A percentile compares a stretch with the other conserved stretches of the same genome.
phyloP scores from a whole-genome alignment of 2,888 invertebrate species.

The Drosophila mimica region DNA sequence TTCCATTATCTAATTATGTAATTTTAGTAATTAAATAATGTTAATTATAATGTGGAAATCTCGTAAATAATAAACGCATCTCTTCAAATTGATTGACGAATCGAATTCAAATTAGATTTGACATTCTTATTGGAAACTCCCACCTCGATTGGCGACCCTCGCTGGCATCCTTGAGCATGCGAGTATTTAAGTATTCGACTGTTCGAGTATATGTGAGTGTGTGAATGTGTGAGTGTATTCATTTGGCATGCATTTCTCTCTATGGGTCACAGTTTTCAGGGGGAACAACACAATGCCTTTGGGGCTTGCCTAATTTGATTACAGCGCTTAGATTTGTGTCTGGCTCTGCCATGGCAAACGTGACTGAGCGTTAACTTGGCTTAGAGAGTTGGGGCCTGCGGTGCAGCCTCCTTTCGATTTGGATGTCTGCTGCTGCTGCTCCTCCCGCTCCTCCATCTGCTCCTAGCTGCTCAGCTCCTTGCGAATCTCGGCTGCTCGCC shows the following conservation, averaged over 20 bases:
- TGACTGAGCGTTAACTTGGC: constrained; percentile 57
- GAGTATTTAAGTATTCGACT: neutral
- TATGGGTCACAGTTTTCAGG: constrained; percentile 44
- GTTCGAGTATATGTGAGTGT: neutral
- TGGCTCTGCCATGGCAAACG: constrained; percentile 58
- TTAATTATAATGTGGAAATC: neutral
- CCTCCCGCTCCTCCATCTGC: neutral
- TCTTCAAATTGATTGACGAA: neutral
- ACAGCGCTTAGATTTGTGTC: constrained; percentile 74
- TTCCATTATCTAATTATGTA: too few species aligned
- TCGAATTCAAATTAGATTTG: neutral
- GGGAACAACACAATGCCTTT: constrained; percentile 23
- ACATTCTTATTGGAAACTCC: neutral
- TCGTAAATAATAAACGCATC: neutral
- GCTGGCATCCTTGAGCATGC: neutral
- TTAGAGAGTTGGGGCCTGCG: constrained; percentile 39
- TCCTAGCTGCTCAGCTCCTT: neutral
- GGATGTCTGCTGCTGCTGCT: constrained; percentile 31
- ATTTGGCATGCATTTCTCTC: constrained; percentile 21
- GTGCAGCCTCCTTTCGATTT: constrained; percentile 52
- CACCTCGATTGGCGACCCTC: neutral
- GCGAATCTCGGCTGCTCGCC: constrained; percentile 58
- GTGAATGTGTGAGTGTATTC: constrained; percentile 6
- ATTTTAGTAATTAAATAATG: too few species aligned
- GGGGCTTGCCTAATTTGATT: constrained; percentile 76